Base-by-base conservation (phyloP, 2,113 vertebrate species). In the Triplophysa siluroides region DNA sequence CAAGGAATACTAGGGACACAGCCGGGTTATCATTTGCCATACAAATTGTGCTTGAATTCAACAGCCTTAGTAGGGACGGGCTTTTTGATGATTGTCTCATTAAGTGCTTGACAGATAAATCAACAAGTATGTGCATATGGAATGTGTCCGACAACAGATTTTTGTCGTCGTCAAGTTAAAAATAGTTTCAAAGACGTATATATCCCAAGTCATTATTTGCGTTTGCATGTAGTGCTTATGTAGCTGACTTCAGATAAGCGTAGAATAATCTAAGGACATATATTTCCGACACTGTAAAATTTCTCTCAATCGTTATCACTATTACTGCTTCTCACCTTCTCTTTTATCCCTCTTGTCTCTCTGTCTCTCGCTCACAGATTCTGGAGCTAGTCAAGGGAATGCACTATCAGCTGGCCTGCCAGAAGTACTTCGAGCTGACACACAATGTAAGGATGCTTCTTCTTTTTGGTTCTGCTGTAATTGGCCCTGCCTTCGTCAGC, bases 371-470 rank as follows among this genome's bases (percentile, higher is more conserved):
- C 33, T 38, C 81, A 72, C 80, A 99, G 98, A 94, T 99, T 86
- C 86, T 98, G 93, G 98, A 99, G 77, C 89, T 98, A 88, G 95
- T 99, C 80, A 98, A 97, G 90, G 96, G 96, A 63, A 96, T 96
- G 93, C 97, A 99, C 91, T 99, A 93, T 88, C 98, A 99, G 82
- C 91, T 99, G 89, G 97, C 98, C 60, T 99, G 97, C 90, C 97
- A 99, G 89, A 99, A 99, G 87, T 98, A 96, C 93, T 99, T 98
- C 52, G 97, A 99, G 89, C 84, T 98, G 89, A 96, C 93, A 0
- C 98, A 99, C 87, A 94, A 93, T 81, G 98, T 99, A 93, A 99
- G 96, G 92, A 87, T 24, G 79, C 76, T 45, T 83, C n/a, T 89
- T 77, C 1, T 68, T 88, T 89, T 84, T 87, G 54, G 76, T 45